These are phyloP conservation scores for Endotricha flammealis DNA, from an alignment of 2,888 invertebrate genomes.

Conservation along the genomic window DNA sequence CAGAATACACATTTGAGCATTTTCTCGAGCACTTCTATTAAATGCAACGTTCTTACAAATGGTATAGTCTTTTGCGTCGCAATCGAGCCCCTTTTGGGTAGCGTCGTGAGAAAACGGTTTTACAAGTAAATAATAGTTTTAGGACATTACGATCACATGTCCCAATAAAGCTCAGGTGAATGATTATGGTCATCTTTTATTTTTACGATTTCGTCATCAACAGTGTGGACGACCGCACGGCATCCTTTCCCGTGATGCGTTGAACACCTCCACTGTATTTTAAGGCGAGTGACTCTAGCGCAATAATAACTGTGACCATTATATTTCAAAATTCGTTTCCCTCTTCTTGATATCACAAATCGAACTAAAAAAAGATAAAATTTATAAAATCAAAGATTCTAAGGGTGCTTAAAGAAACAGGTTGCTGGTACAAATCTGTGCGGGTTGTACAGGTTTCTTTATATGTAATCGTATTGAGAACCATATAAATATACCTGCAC, in stretches of 20 bases:
- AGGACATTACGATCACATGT: too few relatives aligned
- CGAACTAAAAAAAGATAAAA: conserved; percentile 16
- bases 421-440: conserved; percentile 12
- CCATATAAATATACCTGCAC: too few relatives aligned
- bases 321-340: conserved; percentile 22
- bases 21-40: too few relatives aligned
- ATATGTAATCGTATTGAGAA: too few relatives aligned
- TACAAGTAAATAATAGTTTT: too few relatives aligned
- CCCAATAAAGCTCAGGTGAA: too few relatives aligned
- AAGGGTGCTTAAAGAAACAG: conserved; percentile 17
- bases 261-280: conserved; percentile 30
- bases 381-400: neutral
- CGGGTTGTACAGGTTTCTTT: too few relatives aligned
- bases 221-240: conserved; percentile 24
- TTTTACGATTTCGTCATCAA: conserved; percentile 13
- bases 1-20: too few relatives aligned
- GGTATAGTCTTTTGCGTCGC: too few relatives aligned
- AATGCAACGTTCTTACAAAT: too few relatives aligned
- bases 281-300: conserved; percentile 1
- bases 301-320: conserved; percentile 25
- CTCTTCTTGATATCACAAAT: conserved; percentile 26
- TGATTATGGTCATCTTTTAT: conserved; percentile 1
- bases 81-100: too few relatives aligned
- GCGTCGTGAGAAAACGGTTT: too few relatives aligned
- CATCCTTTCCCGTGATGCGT: conserved; percentile 28